Conservation (phyloP, 64 coral and sea anemone genomes). For the Pocillopora damicornis region DNA sequence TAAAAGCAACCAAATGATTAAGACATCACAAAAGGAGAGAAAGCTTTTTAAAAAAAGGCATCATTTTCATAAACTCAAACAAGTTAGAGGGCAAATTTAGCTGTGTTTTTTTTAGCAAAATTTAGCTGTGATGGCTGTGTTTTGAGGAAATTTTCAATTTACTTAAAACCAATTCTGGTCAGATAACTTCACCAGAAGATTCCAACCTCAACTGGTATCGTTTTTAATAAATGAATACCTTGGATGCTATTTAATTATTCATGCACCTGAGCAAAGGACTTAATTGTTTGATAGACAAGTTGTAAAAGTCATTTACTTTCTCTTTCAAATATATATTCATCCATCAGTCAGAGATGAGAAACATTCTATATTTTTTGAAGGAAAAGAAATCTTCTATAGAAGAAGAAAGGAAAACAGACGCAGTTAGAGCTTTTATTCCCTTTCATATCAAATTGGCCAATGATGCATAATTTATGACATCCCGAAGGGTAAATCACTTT, state of each 20-base stretch:
- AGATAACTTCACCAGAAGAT: no score
- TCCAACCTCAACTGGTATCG: no score
- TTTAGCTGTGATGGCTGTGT: no score
- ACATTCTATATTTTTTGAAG: neutral
- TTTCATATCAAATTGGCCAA: neutral
- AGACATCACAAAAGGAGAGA: neutral
- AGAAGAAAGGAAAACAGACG: neutral
- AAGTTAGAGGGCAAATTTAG: no score
- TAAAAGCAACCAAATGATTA: neutral
- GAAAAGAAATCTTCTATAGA: neutral
- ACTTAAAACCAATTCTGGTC: no score
- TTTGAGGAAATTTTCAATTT: no score
- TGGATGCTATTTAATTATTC: no score
- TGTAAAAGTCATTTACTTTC: neutral
- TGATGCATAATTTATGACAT: neutral
- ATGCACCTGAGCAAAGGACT: neutral
- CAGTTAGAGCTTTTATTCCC: neutral
- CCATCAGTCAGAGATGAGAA: neutral
- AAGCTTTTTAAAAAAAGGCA: neutral
- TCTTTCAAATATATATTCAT: neutral
- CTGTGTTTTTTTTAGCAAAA: no score
- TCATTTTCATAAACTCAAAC: neutral
- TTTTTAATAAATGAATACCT: no score
- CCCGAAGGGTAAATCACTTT: neutral
- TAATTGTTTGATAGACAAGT: neutral